Base-by-base conservation (phyloP, 1,140 invertebrate genomes). In the Asbolus verrucosus region DNA sequence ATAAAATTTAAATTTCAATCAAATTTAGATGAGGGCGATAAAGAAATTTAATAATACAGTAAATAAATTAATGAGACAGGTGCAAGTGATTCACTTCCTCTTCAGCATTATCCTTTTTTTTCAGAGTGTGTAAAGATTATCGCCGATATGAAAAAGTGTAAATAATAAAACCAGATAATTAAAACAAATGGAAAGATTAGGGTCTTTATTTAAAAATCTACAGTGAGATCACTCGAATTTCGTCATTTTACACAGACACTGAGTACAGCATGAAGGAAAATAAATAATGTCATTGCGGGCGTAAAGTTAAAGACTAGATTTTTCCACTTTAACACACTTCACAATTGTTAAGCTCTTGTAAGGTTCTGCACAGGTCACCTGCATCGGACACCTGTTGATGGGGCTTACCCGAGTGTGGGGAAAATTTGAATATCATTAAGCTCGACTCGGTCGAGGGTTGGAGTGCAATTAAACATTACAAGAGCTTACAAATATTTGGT, bases 11-110 rank as follows among this genome's bases (percentile, higher is more conserved):
- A 63, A 63, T 63, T 63, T 63, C 31, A 67, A 67, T 67, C 65
- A 67, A 67, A 59, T 67, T 67, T 67, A 67, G 65, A 67, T 67
- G 6, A 13, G 9, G 21, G n/a, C 11, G 65, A 67, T 67, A 67
- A 59, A 14, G 30, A 33, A 67, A 59, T 59, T 67, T 67, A 67
- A 67, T 67, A 67, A 67, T 24, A 36, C 36, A 54, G 43, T 43
- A 59, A 46, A 50, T 67, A 54, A 67, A 67, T 33, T 67, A 67
- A 67, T 59, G 46, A 18, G 61, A 68, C 39, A 71, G 19, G n/a
- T 33, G 43, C 33, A 43, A 15, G n/a, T 13, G 21, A 39, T 65
- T 46, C 63, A 8, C 18, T 46, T 31, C 41, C n/a, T 46, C 19
- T 1, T 5, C 19, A 4, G n/a, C 6, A 15, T 16, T 3, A 16